A percentile compares a stretch with the other conserved stretches of the same genome.
phyloP scores from a whole-genome alignment of 2,888 invertebrate species.

The Cremastinae sp. region DNA sequence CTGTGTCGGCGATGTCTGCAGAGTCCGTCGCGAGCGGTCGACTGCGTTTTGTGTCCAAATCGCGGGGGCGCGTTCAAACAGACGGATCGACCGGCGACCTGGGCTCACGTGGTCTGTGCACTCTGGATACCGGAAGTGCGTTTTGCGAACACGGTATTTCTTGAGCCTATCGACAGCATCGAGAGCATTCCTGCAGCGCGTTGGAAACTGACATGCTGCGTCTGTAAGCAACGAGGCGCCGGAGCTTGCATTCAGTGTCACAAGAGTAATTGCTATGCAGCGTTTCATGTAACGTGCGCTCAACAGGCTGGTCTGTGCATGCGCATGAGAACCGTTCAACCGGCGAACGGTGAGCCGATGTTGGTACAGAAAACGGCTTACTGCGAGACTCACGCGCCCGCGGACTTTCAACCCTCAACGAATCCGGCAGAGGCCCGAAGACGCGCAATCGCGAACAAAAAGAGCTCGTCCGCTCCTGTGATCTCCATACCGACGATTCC shows the following conservation, averaged over 20 bases:
- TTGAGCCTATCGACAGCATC: constrained; percentile 99
- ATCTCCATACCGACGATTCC: constrained; percentile 97
- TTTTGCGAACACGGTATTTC: constrained; percentile 98
- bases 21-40: constrained; percentile 96
- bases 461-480: constrained; percentile 93
- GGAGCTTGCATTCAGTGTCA: constrained; percentile 99
- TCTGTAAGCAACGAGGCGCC: constrained; percentile 95
- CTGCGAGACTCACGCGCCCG: constrained; percentile 96
- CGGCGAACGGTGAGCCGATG: constrained; percentile 86
- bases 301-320: constrained; percentile 97
- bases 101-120: constrained; percentile 99
- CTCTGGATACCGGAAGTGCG: constrained; percentile 99
- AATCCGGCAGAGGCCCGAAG: constrained; percentile 80
- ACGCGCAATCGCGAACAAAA: constrained; percentile 83
- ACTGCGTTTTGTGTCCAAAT: constrained; percentile 99
- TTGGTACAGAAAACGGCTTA: constrained; percentile 97
- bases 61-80: constrained; percentile 99
- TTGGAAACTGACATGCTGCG: constrained; percentile 98
- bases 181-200: constrained; percentile 97
- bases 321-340: constrained; percentile 96
- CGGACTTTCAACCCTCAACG: constrained; percentile 80
- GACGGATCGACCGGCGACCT: constrained; percentile 92
- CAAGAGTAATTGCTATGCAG: constrained; percentile 96
- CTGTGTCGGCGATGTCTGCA: constrained; percentile 96
- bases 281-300: constrained; percentile 99